Evolutionary conservation across 2,888 invertebrate genomes (phyloP).

Genomic region (Diarsia rubi): DNA sequence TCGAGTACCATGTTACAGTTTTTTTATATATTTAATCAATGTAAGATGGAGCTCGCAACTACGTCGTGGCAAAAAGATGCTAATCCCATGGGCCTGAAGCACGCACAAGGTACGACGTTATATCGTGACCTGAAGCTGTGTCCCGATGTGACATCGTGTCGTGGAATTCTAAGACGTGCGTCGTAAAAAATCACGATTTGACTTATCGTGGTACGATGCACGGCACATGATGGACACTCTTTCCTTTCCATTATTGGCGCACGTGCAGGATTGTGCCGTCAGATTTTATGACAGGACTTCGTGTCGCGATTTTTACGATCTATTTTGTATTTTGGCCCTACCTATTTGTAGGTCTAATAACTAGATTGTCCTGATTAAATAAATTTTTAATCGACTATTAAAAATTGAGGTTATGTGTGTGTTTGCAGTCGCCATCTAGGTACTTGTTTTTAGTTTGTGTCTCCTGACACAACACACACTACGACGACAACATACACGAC

Average conservation of each 20-base stretch:
- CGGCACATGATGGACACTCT: neutral
- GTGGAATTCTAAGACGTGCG: neutral
- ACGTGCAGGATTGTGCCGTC: neutral
- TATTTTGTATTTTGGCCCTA: neutral
- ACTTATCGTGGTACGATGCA: neutral
- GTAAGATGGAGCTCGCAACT: neutral
- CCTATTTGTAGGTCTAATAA: neutral
- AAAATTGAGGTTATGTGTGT: too few relatives aligned
- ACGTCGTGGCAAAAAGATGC: neutral
- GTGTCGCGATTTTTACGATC: neutral
- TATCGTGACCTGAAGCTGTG: neutral
- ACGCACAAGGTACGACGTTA: neutral
- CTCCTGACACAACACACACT: too few relatives aligned
- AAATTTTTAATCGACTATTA: neutral
- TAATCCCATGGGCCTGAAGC: neutral
- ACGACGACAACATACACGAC: too few relatives aligned
- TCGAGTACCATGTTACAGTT: too few relatives aligned
- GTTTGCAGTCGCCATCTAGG: too few relatives aligned
- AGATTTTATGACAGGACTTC: neutral
- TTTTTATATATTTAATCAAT: neutral
- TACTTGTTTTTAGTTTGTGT: too few relatives aligned
- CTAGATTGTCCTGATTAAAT: neutral
- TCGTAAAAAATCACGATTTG: neutral
- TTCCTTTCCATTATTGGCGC: neutral
- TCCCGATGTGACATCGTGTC: neutral